Percentiles rank a stretch among this genome's conserved stretches.
These are phyloP conservation scores for Gobiocypris rarus DNA, from an alignment of 2,113 vertebrate genomes.

Conservation along the genomic window DNA sequence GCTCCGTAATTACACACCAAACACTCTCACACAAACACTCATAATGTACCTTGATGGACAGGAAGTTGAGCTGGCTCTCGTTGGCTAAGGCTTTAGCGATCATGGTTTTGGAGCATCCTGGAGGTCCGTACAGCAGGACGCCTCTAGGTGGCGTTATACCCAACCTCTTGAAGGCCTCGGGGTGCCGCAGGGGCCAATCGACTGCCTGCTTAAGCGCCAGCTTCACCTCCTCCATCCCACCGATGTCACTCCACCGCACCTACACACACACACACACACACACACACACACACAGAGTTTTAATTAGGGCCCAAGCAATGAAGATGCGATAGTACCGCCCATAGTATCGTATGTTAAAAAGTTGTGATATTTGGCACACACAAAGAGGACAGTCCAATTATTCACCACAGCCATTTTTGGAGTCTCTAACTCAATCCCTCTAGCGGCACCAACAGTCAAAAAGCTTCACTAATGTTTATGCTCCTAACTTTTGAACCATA, in stretches of 20 bases:
- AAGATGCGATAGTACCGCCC: too few species aligned
- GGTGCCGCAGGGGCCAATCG: conserved; percentile 94
- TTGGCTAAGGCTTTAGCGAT: conserved; percentile 95
- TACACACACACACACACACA: conserved; percentile 60
- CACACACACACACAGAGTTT: neutral
- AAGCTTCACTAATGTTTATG: too few species aligned
- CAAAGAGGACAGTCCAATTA: too few species aligned
- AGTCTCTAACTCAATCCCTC: too few species aligned
- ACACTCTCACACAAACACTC: neutral
- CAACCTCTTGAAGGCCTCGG: conserved; percentile 88
- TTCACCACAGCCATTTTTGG: too few species aligned
- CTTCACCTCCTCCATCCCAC: conserved; percentile 93
- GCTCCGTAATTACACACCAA: neutral
- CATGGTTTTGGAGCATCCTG: conserved; percentile 99
- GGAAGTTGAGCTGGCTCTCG: conserved; percentile 94
- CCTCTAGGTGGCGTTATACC: conserved; percentile 93
- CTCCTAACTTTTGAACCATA: too few species aligned
- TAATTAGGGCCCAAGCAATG: too few species aligned
- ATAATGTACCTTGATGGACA: conserved; percentile 87
- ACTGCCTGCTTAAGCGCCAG: conserved; percentile 93
- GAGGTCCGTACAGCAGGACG: conserved; percentile 92
- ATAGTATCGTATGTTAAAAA: too few species aligned
- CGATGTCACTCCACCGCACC: conserved; percentile 95
- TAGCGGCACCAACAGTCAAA: too few species aligned
- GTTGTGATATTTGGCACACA: too few species aligned